Evolutionary conservation across 2,113 vertebrate species (phyloP), one percentile per base, ranked within the genome.

Genomic region (Sula dactylatra): DNA sequence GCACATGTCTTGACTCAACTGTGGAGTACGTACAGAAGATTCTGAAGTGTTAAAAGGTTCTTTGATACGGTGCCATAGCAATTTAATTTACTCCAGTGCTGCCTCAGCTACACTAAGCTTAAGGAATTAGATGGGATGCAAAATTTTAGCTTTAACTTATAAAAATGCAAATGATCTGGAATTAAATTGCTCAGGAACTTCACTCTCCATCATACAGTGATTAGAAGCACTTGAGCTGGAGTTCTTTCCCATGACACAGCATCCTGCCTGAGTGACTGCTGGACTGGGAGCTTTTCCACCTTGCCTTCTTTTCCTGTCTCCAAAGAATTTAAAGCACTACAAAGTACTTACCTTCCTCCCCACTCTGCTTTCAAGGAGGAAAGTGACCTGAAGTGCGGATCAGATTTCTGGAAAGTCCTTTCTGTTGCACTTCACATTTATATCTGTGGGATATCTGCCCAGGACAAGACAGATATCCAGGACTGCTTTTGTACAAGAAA

Each of bases 81-180:
- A 87, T 93, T 93, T 49, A 95, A 87, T 76, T 95, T 91, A 88
- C 62, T 86, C 44, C 55, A 2, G 4, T 80, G 84, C 82, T 94
- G 87, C 66, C 82, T 94, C 85, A 90, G 74, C 92, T 96, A 82
- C 49, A 56, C 27, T 66, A 86, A 82, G 66, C 58, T 94, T 54
- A 65, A 96, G 62, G 85, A 91, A 77, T 96, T 84, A 94, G 70
- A 91, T 69, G 9, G 40, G 54, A 90, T 88, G 54, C 58, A 90
- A 91, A 74, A 87, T 95, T 93, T 87, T 61, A 69, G 65, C n/a
- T 95, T 82, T 87, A 85, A 88, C 38, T 77, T 92, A 86, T 52
- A 95, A 93, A 95, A 96, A 79, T 82, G 82, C 82, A 91, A 94
- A 91, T 65, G 16, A 91, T 80, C 74, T 83, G 87, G 85, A 95